Evolutionary conservation across 2,888 invertebrate species (phyloP).

Genomic region (Papilio protenor): DNA sequence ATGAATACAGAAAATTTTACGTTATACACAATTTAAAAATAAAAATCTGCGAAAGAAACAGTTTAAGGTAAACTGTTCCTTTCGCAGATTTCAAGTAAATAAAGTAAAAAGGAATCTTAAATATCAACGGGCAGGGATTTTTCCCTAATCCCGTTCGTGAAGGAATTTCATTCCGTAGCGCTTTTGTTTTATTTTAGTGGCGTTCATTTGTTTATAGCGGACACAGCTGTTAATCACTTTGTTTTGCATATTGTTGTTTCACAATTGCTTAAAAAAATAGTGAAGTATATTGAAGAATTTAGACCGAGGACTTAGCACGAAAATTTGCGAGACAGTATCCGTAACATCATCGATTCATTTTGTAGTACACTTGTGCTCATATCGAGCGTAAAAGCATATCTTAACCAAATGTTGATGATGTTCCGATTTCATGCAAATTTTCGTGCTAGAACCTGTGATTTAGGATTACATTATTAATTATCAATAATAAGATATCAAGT

Average conservation of each 20-base stretch:
- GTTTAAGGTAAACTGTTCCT: constrained; percentile 4
- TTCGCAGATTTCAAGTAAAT: constrained; percentile 17
- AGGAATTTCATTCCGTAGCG: constrained; percentile 19
- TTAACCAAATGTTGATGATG: too few species aligned
- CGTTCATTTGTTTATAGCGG: constrained; percentile 8
- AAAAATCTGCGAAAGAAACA: too few species aligned
- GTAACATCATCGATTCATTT: too few species aligned
- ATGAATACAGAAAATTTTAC: not conserved
- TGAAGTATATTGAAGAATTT: too few species aligned
- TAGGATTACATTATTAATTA: too few species aligned
- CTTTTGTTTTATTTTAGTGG: constrained; percentile 10
- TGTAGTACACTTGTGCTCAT: too few species aligned
- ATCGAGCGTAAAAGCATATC: too few species aligned
- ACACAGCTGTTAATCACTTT: constrained; percentile 15
- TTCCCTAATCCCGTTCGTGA: constrained; percentile 25
- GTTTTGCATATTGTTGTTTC: constrained; percentile 4
- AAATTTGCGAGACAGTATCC: too few species aligned
- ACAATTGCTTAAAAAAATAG: not conserved
- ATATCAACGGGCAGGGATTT: constrained; percentile 27
- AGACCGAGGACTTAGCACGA: too few species aligned
- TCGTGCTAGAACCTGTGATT: too few species aligned
- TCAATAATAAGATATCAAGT: too few species aligned
- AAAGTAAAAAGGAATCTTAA: constrained; percentile 19
- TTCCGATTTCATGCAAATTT: too few species aligned
- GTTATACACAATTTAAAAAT: not conserved